Percentiles rank a stretch among this genome's conserved stretches.
phyloP scores from a whole-genome alignment of 2,888 invertebrate species.

The Torymus aiolomorphi region DNA sequence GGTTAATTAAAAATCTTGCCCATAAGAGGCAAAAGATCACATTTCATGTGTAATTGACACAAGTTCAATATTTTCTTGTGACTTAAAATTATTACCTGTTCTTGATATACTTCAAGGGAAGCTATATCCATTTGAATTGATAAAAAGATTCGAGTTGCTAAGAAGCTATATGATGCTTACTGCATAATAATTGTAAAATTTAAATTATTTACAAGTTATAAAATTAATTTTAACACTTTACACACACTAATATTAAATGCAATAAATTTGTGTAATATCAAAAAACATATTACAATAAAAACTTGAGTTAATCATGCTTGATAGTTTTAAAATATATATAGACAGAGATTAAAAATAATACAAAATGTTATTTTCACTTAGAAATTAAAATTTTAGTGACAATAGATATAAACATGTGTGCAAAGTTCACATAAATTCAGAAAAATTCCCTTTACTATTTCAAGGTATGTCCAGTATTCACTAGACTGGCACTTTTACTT shows the following conservation, averaged over 20 bases:
- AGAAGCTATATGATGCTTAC: background rate
- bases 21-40: slow-evolving; percentile 42
- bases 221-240: slow-evolving; percentile 3
- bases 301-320: too few relatives aligned
- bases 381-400: background rate
- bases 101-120: background rate
- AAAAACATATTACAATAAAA: too few relatives aligned
- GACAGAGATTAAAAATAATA: background rate
- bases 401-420: background rate
- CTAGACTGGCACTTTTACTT: slow-evolving; percentile 39
- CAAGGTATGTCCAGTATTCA: slow-evolving; percentile 13
- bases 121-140: background rate
- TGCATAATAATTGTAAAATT: background rate
- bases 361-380: too few relatives aligned
- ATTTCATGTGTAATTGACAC: slow-evolving; percentile 48
- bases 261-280: too few relatives aligned
- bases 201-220: slow-evolving; percentile 17
- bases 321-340: background rate
- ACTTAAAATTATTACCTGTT: slow-evolving; percentile 24
- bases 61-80: slow-evolving; percentile 49
- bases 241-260: background rate
- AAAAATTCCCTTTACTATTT: slow-evolving; percentile 2
- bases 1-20: slow-evolving; percentile 46
- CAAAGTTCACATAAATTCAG: slow-evolving; percentile 6
- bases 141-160: slow-evolving; percentile 10